Conservation (phyloP, 2,797 vertebrate genomes). For the Dicrostonyx torquatus region DNA sequence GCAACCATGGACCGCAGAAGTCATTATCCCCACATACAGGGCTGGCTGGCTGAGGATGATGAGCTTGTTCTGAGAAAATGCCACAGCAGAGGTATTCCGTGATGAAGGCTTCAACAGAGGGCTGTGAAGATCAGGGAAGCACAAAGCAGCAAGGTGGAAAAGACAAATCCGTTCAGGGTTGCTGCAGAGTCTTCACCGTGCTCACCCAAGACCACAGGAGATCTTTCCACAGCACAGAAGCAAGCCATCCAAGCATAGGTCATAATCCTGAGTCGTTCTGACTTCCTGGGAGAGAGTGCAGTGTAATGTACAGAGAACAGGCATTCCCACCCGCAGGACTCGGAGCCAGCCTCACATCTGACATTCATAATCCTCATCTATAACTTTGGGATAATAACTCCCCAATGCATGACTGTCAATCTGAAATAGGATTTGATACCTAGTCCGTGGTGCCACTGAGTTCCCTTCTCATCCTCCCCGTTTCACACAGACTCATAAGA, state of each 20-base stretch:
- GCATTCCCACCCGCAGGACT: not conserved
- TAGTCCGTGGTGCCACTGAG: not conserved
- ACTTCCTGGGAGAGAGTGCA: not conserved
- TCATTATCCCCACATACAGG: not conserved
- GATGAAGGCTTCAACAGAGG: not conserved
- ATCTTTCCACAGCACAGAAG: not conserved
- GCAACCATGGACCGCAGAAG: not conserved
- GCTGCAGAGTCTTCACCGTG: not conserved
- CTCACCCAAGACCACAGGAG: not conserved
- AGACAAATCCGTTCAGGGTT: not conserved
- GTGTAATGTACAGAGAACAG: not conserved
- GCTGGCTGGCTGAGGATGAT: not conserved
- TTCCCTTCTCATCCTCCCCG: not conserved
- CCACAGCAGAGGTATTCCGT: not conserved
- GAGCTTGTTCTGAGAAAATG: conserved; percentile 2
- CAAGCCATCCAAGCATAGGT: not conserved
- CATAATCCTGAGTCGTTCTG: not conserved
- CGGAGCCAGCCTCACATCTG: not conserved
- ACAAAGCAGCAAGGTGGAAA: not conserved
- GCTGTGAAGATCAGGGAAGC: not conserved
- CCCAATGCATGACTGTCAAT: not conserved
- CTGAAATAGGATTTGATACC: not conserved
- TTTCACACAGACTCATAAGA: not conserved
- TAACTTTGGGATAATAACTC: conserved; percentile 8
- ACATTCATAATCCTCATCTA: not conserved